Conservation (phyloP, 2,113 vertebrate species). For the Hipposideros armiger region DNA sequence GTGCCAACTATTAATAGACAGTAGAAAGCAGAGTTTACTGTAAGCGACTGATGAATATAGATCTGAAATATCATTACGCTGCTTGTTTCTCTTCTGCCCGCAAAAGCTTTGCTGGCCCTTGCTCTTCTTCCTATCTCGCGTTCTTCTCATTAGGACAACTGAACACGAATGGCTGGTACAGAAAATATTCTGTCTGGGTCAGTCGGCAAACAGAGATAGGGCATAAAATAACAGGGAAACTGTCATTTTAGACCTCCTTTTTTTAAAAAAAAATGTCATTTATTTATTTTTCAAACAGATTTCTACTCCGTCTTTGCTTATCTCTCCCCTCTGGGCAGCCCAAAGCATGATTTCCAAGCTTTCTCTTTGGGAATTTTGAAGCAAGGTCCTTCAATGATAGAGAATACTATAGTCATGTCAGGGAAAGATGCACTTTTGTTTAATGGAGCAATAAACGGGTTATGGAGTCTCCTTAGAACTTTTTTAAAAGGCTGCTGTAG, state of each 20-base stretch:
- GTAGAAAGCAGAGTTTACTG: conserved; percentile 76
- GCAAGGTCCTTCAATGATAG: conserved; percentile 26
- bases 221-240: neutral
- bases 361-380: conserved; percentile 49
- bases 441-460: conserved; percentile 64
- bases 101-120: conserved; percentile 69
- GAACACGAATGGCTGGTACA: neutral
- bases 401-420: conserved; percentile 48
- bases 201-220: neutral
- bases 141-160: neutral
- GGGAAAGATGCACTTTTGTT: conserved; percentile 50
- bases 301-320: neutral
- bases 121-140: neutral
- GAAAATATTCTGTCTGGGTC: neutral
- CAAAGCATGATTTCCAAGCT: conserved; percentile 45
- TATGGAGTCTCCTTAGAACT: conserved; percentile 57
- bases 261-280: neutral
- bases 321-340: neutral
- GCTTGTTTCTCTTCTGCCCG: conserved; percentile 67
- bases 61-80: conserved; percentile 72
- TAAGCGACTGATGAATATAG: conserved; percentile 81
- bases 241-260: neutral
- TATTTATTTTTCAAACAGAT: neutral
- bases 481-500: conserved; percentile 40
- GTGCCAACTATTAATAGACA: conserved; percentile 81